These are phyloP conservation scores for Temnothorax unifasciatus DNA, from an alignment of 2,888 invertebrate genomes.

Conservation along the genomic window DNA sequence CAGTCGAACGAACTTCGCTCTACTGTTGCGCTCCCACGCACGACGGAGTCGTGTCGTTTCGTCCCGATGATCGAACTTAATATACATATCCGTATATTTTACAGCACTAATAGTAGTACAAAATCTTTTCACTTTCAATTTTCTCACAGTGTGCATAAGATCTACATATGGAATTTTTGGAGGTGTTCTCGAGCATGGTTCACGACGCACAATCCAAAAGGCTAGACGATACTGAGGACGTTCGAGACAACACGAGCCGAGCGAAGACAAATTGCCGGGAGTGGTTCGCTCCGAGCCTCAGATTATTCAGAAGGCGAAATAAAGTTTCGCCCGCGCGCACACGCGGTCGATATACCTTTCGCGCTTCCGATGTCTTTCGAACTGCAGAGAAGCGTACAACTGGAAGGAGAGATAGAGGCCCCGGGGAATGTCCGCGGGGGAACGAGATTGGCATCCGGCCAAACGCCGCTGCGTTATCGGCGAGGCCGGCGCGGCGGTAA, in stretches of 20 bases:
- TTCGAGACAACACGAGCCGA: slow-evolving; percentile 5
- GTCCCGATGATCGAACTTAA: neutral
- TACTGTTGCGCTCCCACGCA: slow-evolving; percentile 2
- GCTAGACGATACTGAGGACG: neutral
- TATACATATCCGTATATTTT: neutral
- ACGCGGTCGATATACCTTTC: slow-evolving; percentile 50
- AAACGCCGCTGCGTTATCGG: slow-evolving; percentile 67
- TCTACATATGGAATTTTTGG: neutral
- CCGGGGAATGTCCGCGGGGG: slow-evolving; percentile 38
- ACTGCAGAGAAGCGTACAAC: slow-evolving; percentile 47
- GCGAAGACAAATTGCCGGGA: slow-evolving; percentile 8
- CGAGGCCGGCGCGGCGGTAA: slow-evolving; percentile 60
- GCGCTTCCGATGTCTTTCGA: slow-evolving; percentile 51
- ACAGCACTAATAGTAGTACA: neutral
- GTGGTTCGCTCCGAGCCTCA: neutral
- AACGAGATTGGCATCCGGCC: slow-evolving; percentile 73
- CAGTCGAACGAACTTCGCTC: slow-evolving; percentile 1
- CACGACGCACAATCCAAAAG: neutral
- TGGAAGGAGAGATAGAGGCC: slow-evolving; percentile 34
- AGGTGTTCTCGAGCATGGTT: neutral
- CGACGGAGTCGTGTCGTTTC: slow-evolving; percentile 5
- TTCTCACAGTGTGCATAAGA: neutral
- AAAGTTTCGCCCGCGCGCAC: slow-evolving; percentile 25
- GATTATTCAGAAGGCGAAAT: slow-evolving; percentile 40
- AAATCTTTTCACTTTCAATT: neutral